These are phyloP conservation scores for Peucedramus taeniatus DNA, from an alignment of 2,113 vertebrate species.

Conservation along the genomic window DNA sequence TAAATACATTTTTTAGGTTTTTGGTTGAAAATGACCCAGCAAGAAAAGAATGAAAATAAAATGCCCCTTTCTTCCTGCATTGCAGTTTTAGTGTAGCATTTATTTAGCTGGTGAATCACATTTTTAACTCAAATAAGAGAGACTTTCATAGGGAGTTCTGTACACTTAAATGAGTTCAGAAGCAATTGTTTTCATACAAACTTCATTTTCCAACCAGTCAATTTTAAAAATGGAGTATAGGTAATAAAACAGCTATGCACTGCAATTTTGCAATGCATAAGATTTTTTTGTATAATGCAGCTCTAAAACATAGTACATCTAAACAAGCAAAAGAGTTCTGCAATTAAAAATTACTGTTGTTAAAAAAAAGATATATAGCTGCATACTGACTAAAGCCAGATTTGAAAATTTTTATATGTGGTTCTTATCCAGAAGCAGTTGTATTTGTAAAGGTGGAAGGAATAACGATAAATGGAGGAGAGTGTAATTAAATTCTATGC, in stretches of 20 bases:
- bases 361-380: neutral
- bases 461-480: neutral
- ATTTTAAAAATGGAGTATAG: constrained; percentile 38
- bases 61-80: neutral
- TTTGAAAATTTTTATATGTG: neutral
- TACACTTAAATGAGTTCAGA: constrained; percentile 29
- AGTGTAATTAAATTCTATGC: neutral
- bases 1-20: neutral
- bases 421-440: neutral
- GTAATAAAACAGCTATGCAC: constrained; percentile 21
- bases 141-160: neutral
- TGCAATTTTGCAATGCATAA: constrained; percentile 25
- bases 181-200: constrained; percentile 53
- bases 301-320: neutral
- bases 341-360: constrained; percentile 24
- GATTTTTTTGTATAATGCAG: constrained; percentile 1
- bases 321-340: constrained; percentile 17
- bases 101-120: neutral
- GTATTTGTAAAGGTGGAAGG: neutral
- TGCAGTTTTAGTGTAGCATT: constrained; percentile 20
- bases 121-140: constrained; percentile 35
- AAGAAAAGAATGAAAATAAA: neutral
- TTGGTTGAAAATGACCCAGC: neutral
- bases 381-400: neutral
- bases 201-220: constrained; percentile 51